Percentiles rank a stretch among this genome's conserved stretches.
Evolutionary conservation across 1,140 invertebrate genomes (phyloP).

Genomic region (Drosophila parabipectinata): DNA sequence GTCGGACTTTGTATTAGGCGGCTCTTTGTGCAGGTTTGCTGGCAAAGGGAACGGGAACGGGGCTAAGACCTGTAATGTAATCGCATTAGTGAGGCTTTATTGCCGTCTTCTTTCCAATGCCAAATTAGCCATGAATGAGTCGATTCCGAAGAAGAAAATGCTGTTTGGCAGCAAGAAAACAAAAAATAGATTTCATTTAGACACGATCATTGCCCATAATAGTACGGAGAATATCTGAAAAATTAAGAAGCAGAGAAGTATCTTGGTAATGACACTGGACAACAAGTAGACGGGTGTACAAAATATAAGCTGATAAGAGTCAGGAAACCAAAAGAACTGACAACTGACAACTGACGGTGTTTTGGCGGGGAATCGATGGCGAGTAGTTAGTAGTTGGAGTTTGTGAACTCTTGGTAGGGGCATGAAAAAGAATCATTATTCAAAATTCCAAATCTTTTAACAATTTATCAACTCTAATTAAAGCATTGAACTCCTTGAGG

Average conservation of each 20-base stretch:
- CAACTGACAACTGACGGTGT: constrained; percentile 9
- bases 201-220: constrained; percentile 78
- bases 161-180: constrained; percentile 16
- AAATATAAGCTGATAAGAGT: constrained; percentile 78
- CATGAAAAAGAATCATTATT: background rate
- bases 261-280: constrained; percentile 66
- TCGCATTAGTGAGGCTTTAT: constrained; percentile 75
- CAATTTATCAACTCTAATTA: constrained; percentile 59
- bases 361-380: background rate
- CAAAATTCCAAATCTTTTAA: background rate
- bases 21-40: constrained; percentile 35
- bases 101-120: constrained; percentile 51
- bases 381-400: background rate
- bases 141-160: constrained; percentile 23
- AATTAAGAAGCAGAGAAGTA: constrained; percentile 54
- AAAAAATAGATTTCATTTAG: constrained; percentile 78
- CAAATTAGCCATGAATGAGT: constrained; percentile 58
- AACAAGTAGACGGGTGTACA: constrained; percentile 46
- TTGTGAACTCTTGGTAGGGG: background rate
- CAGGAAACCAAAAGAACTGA: constrained; percentile 25
- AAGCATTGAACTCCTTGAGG: constrained; percentile 51
- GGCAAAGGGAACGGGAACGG: constrained; percentile 14
- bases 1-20: constrained; percentile 61
- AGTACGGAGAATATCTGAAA: constrained; percentile 40
- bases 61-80: constrained; percentile 70